These are phyloP conservation scores for Stegodyphus dumicola DNA, from an alignment of 1,140 invertebrate species.

Conservation along the genomic window DNA sequence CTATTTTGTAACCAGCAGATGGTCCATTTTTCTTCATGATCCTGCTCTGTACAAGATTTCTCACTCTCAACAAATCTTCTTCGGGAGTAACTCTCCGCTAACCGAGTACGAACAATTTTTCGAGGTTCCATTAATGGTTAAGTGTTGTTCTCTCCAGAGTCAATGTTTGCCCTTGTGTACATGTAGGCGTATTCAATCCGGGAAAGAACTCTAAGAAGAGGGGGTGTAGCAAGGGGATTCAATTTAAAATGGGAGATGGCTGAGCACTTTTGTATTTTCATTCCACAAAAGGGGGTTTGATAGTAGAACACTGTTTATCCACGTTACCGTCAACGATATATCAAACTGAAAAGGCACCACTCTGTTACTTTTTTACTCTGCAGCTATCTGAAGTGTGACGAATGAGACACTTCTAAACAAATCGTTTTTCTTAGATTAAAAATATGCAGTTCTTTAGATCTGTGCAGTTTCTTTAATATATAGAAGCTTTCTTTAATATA, in stretches of 20 bases:
- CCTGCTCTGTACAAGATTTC: conserved; percentile 43
- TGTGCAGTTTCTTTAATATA: too few relatives aligned
- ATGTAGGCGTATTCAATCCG: neutral
- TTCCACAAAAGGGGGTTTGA: too few relatives aligned
- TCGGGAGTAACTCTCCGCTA: conserved; percentile 20
- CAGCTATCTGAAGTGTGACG: too few relatives aligned
- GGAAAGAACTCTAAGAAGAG: neutral
- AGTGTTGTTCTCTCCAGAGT: conserved; percentile 43
- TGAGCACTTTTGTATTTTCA: too few relatives aligned
- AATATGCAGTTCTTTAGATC: too few relatives aligned
- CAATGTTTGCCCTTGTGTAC: conserved; percentile 41
- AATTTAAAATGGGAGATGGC: neutral
- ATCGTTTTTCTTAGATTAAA: too few relatives aligned
- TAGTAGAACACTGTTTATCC: too few relatives aligned
- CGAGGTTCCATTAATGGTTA: conserved; percentile 51
- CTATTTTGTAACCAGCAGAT: conserved; percentile 43
- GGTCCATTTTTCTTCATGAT: conserved; percentile 58
- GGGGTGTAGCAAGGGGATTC: neutral
- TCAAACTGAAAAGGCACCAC: too few relatives aligned
- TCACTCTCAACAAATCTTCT: conserved; percentile 49
- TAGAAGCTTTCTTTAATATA: too few relatives aligned
- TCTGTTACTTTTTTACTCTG: too few relatives aligned
- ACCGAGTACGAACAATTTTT: conserved; percentile 43
- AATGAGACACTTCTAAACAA: too few relatives aligned
- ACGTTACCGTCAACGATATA: too few relatives aligned